Evolutionary conservation across 2,113 vertebrate genomes (phyloP), one percentile per base, ranked within the genome.

Genomic region (Recurvirostra avosetta): DNA sequence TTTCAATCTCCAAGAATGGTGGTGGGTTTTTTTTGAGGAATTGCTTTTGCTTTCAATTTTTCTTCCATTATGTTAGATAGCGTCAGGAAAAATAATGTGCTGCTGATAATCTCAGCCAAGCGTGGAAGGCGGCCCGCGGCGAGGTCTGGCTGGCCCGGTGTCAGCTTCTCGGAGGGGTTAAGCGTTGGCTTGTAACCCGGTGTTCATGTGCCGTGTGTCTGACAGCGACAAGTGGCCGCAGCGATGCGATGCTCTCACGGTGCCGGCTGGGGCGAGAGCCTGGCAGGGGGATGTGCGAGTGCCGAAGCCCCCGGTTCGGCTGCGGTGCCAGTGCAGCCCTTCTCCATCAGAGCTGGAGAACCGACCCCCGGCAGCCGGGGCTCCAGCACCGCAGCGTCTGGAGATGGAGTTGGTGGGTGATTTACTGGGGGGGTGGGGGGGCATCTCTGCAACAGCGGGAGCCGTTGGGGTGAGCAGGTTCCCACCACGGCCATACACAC

Each of bases 131-230:
- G 55, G 63, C 53, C 84, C 25, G 58, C 40, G 77, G 36, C 0
- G 2, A 66, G 70, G 47, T 41, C 68, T 80, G 65, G 23, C 77
- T 92, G 95, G 73, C 77, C 61, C 1, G 0, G 11, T n/a, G 68
- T n/a, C 85, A 90, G 82, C n/a, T 75, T 4, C 81, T 81, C 2
- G 1, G 18, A n/a, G 92, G 81, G 90, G 50, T 34, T 62, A 25
- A 47, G 62, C 68, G 53, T 14, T 86, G 80, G 61, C 85, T 77
- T 12, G 1, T 3, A 13, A 5, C 55, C 21, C 16, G 1, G 49
- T 22, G 45, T 2, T 45, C 11, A 2, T 1, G 4, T 34, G 74
- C 41, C 0, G 1, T 0, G 10, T 0, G 1, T 7, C 55, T 0
- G 2, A 13, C 67, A 2, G 79, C 3, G 3, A 4, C 34, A 23